A percentile compares a stretch with the other conserved stretches of the same genome.
Conservation (phyloP, 2,797 vertebrate species). For the Eulemur mongoz region DNA sequence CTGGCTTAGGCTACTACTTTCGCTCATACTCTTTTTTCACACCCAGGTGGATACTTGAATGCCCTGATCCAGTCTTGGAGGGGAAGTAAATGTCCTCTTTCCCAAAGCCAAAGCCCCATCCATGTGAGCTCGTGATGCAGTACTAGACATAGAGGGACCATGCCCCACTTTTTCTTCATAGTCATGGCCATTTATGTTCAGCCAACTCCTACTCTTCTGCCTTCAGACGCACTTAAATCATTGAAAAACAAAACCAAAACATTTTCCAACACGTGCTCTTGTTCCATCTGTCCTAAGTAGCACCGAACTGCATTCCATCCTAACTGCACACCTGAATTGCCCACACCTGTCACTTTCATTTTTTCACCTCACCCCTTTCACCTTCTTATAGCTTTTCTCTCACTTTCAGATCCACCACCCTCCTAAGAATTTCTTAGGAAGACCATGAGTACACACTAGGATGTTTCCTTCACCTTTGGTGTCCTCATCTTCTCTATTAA, state of each 20-base stretch:
- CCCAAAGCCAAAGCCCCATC: background rate
- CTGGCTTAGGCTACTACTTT: background rate
- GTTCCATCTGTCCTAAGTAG: background rate
- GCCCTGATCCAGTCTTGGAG: background rate
- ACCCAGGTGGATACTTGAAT: background rate
- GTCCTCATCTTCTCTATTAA: background rate
- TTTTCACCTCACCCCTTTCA: background rate
- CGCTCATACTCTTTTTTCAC: background rate
- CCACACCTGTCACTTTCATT: background rate
- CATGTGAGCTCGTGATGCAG: background rate
- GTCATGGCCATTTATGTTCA: background rate
- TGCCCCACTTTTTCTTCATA: background rate
- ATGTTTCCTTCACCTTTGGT: background rate
- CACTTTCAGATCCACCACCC: background rate
- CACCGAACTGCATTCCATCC: background rate
- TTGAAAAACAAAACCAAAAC: background rate
- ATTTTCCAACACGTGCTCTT: background rate
- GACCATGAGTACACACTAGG: background rate
- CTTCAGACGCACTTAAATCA: background rate
- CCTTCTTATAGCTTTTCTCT: background rate
- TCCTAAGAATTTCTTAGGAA: background rate
- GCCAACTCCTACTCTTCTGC: background rate
- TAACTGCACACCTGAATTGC: background rate
- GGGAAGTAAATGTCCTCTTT: background rate
- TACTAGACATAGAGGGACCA: background rate